Conservation (phyloP, 2,888 invertebrate species). For the Acanthosepion lycidas region DNA sequence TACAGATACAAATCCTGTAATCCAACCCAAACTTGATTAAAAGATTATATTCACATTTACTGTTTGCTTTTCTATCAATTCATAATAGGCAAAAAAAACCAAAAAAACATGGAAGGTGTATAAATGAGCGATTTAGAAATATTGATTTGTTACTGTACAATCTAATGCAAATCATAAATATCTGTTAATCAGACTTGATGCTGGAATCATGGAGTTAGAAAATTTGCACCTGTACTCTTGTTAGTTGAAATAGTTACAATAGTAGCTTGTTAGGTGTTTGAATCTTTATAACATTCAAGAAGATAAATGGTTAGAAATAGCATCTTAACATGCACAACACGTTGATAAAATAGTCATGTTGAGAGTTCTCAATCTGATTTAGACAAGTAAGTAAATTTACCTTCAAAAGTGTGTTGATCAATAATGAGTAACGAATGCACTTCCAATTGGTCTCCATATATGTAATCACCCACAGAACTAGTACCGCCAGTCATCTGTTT, state of each 20-base stretch:
- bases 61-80: too few relatives aligned
- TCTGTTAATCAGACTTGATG: too few relatives aligned
- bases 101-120: not conserved
- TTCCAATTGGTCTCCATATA: slow-evolving; percentile 87
- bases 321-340: not conserved
- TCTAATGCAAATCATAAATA: too few relatives aligned
- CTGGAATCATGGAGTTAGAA: too few relatives aligned
- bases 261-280: too few relatives aligned
- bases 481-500: slow-evolving; percentile 74
- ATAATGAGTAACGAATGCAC: slow-evolving; percentile 88
- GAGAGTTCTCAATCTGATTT: not conserved
- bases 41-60: too few relatives aligned
- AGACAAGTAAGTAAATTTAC: slow-evolving; percentile 55
- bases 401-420: slow-evolving; percentile 97
- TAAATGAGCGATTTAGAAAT: not conserved
- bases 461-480: slow-evolving; percentile 77
- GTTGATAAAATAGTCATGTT: not conserved
- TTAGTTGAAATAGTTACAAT: too few relatives aligned
- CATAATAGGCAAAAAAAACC: too few relatives aligned
- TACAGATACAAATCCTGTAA: too few relatives aligned
- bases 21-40: too few relatives aligned
- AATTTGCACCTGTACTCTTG: too few relatives aligned
- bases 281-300: not conserved
- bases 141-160: not conserved
- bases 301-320: not conserved